Evolutionary conservation across 2,888 invertebrate species (phyloP).

Genomic region (Drosophila recens): DNA sequence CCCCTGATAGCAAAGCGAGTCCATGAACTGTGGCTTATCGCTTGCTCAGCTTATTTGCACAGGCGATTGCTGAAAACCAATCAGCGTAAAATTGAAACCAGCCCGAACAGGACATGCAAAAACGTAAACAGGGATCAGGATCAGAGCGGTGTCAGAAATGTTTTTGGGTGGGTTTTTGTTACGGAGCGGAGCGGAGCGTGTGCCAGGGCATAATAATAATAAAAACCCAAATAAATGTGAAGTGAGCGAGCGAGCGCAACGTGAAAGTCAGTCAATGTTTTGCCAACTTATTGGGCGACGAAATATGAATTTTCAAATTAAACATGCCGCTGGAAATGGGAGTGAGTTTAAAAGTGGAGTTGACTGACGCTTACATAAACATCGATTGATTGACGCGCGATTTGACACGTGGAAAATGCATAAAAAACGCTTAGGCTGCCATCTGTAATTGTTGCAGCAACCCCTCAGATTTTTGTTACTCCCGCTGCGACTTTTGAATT

Average conservation of each 20-base stretch:
- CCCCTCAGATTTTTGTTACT: slow-evolving; percentile 42
- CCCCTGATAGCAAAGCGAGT: slow-evolving; percentile 45
- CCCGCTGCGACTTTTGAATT: slow-evolving; percentile 69
- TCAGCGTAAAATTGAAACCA: slow-evolving; percentile 86
- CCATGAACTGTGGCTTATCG: slow-evolving; percentile 79
- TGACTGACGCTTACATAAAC: slow-evolving; percentile 30
- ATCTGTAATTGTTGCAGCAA: slow-evolving; percentile 79
- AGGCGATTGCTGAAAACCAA: slow-evolving; percentile 85
- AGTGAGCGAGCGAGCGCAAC: slow-evolving; percentile 36
- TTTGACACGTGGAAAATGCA: slow-evolving; percentile 80
- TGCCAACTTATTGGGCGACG: slow-evolving; percentile 61
- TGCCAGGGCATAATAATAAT: slow-evolving; percentile 66
- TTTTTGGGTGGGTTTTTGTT: neutral
- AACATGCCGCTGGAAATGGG: slow-evolving; percentile 51
- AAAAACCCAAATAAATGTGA: slow-evolving; percentile 65
- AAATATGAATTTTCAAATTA: slow-evolving; percentile 73
- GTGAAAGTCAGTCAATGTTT: slow-evolving; percentile 53
- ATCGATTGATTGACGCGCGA: slow-evolving; percentile 82
- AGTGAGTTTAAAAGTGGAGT: slow-evolving; percentile 12
- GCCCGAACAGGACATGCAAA: slow-evolving; percentile 60
- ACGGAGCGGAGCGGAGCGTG: slow-evolving; percentile 33
- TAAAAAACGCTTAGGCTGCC: slow-evolving; percentile 63
- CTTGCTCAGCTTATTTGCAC: slow-evolving; percentile 84
- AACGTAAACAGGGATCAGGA: slow-evolving; percentile 61
- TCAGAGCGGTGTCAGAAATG: slow-evolving; percentile 9